Evolutionary conservation across 2,797 vertebrate species (phyloP).

Genomic region (Malacoraja senta): DNA sequence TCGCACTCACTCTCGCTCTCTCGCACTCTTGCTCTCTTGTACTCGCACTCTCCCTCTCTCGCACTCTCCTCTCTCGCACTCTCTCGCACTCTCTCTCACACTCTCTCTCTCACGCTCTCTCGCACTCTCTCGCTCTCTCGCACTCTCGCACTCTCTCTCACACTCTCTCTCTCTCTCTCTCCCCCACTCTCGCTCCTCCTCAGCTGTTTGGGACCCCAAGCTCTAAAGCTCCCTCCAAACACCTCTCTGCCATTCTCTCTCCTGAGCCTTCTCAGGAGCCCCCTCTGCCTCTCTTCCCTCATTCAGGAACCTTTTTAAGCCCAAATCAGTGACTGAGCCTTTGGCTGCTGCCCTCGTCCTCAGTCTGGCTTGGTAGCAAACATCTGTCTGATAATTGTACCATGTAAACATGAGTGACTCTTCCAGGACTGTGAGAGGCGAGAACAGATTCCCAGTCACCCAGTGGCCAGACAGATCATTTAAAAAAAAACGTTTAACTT

Average conservation of each 20-base stretch:
- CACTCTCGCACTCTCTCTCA: background rate
- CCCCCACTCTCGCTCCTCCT: background rate
- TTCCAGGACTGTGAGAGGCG: background rate
- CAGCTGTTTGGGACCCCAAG: no score
- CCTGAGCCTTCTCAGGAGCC: no score
- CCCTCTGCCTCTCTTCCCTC: no score
- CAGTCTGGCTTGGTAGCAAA: no score
- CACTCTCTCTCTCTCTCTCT: background rate
- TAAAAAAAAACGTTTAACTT: background rate
- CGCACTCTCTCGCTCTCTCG: background rate
- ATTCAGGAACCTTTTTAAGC: no score
- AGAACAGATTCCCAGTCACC: background rate
- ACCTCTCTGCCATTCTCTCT: no score
- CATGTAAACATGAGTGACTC: background rate
- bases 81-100: background rate
- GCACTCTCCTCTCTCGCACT: no score
- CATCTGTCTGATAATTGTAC: background rate
- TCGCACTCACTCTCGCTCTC: background rate
- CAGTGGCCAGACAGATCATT: background rate
- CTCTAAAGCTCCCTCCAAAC: no score
- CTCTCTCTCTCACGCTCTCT: background rate
- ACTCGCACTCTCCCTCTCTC: background rate
- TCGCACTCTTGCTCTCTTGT: background rate
- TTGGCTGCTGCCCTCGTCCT: no score
- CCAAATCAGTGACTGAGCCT: no score